Evolutionary conservation across 2,888 invertebrate genomes (phyloP), one percentile per base, ranked within the genome.

Genomic region (Eilema depressum): DNA sequence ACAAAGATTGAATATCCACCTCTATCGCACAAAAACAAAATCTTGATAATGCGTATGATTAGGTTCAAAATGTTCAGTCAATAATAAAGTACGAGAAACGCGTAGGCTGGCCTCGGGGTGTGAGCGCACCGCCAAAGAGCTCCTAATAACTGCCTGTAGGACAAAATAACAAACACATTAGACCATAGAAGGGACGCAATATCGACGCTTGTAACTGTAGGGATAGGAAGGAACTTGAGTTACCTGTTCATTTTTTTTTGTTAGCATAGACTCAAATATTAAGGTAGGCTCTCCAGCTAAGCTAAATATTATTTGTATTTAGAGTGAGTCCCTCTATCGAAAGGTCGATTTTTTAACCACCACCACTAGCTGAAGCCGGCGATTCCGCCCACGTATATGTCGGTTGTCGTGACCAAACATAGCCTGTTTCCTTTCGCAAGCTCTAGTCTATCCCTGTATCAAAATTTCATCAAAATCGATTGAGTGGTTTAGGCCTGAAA

Each of bases 81-180:
- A 76, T 78, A 76, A 76, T 78, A 78, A 72, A 76, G 41, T 28
- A 69, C 74, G 75, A 72, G 75, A 57, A 75, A 73, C 60, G 68
- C 69, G 64, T 78, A 83, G 66, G 25, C 66, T 65, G 61, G 80
- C 83, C 78, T 67, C 77, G 63, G 76, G 82, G 67, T 68, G 73
- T 73, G 68, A 60, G 63, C 71, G 69, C 76, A 71, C 75, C 88
- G 88, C 85, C 88, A 90, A 91, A 91, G 88, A 84, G 74, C 80
- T 83, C 74, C 79, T 91, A 90, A 91, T 90, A 86, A 81, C 81
- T 86, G 91, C 92, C 91, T 89, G 86, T 88, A 88, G 91, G 90
- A 90, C 86, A 90, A 87, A 88, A 88, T 87, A 90, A 87, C 89
- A 89, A 91, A 92, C 89, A 89, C 86, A 86, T 89, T 89, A 88